These are phyloP conservation scores for Coregonus suidteri DNA, from an alignment of 2,797 vertebrate genomes.

Conservation along the genomic window DNA sequence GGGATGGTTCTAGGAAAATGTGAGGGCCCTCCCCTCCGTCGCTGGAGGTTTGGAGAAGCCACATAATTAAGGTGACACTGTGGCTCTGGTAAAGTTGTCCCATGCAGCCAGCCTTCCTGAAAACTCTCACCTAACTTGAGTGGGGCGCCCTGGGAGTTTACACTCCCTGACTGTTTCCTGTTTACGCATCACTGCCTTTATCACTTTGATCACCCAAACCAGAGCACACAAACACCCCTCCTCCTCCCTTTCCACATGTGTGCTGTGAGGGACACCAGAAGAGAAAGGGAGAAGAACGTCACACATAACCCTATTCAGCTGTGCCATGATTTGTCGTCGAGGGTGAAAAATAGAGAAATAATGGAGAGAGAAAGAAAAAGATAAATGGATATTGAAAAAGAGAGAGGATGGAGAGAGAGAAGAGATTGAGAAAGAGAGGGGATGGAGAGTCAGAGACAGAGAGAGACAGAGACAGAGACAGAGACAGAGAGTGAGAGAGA, in stretches of 20 bases:
- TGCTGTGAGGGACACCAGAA: constrained; percentile 8
- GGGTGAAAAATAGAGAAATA: neutral
- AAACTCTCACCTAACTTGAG: constrained; percentile 52
- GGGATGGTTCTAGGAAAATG: constrained; percentile 36
- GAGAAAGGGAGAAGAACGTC: constrained; percentile 1
- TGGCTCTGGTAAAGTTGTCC: constrained; percentile 49
- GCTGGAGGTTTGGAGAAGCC: constrained; percentile 49
- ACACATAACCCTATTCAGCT: constrained; percentile 1
- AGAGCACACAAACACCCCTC: constrained; percentile 3
- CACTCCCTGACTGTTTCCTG: neutral
- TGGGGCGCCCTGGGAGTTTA: constrained; percentile 34
- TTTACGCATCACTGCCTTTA: constrained; percentile 33
- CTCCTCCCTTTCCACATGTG: neutral
- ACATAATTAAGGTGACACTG: constrained; percentile 72
- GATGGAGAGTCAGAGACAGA: neutral
- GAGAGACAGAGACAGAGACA: neutral
- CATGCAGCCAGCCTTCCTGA: constrained; percentile 30
- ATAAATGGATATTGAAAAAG: neutral
- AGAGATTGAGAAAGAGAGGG: neutral
- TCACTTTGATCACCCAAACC: neutral
- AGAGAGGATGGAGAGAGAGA: constrained; percentile 34
- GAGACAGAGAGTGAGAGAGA: neutral
- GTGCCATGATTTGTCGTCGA: neutral
- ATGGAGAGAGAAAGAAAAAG: constrained; percentile 5
- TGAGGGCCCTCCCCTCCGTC: too few relatives aligned